Percentiles rank a stretch among this genome's conserved stretches.
These are phyloP conservation scores for cattle (Bos taurus) DNA, from an alignment of 2,113 vertebrate genomes.

Conservation along the genomic window ARS-UCD2.0 NC_037338.1:79471001-79471500, in stretches of 20 bases:
- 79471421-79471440: neutral
- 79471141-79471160: neutral
- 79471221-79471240: neutral
- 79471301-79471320: neutral
- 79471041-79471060: slow-evolving; percentile 66
- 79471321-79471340: neutral
- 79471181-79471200: neutral
- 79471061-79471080: slow-evolving; percentile 38
- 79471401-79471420: neutral
- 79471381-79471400: neutral
- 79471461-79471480: neutral
- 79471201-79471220: neutral
- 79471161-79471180: neutral
- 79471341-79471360: neutral
- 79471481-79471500: neutral
- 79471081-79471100: slow-evolving; percentile 41
- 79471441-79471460: neutral
- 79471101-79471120: slow-evolving; percentile 42
- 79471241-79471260: neutral
- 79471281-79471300: neutral
- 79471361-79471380: neutral
- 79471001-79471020: slow-evolving; percentile 62
- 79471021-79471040: slow-evolving; percentile 41
- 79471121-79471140: neutral
- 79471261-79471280: neutral